Conservation (phyloP, 2,888 invertebrate species). For the Patella ulyssiponensis region DNA sequence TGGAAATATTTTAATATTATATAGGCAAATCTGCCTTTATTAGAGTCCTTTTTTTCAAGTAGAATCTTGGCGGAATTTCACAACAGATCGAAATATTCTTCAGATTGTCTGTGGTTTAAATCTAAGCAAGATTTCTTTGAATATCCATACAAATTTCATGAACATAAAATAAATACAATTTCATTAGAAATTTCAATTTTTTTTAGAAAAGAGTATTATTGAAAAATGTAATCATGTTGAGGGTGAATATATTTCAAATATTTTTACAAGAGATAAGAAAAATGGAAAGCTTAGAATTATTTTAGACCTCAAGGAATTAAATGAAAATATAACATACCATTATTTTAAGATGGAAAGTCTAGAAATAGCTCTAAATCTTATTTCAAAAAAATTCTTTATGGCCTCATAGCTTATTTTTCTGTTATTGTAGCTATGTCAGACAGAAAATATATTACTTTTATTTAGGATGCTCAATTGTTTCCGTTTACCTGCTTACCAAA, state of each 20-base stretch:
- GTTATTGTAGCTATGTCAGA: slow-evolving; percentile 1
- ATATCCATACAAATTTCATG: neutral
- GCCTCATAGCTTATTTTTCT: slow-evolving; percentile 21
- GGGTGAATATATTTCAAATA: slow-evolving; percentile 8
- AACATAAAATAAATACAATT: neutral
- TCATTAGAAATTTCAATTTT: neutral
- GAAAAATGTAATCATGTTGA: neutral
- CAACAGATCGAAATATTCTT: slow-evolving; percentile 14
- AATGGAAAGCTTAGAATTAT: slow-evolving; percentile 8
- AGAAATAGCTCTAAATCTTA: slow-evolving; percentile 24
- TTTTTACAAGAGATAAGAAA: slow-evolving; percentile 10
- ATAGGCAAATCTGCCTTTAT: neutral
- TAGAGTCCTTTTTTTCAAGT: slow-evolving; percentile 2
- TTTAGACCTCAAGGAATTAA: slow-evolving; percentile 29
- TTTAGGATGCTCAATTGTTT: neutral
- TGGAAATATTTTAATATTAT: neutral
- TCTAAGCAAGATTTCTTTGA: neutral
- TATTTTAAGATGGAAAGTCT: slow-evolving; percentile 42
- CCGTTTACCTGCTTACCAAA: slow-evolving; percentile 19
- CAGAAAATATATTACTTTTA: neutral
- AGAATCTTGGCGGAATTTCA: slow-evolving; percentile 3
- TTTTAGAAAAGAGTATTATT: neutral
- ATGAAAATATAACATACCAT: slow-evolving; percentile 29
- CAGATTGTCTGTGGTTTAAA: neutral
- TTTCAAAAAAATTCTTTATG: slow-evolving; percentile 18